Conservation (phyloP, 2,113 vertebrate species). For the Dromaius novaehollandiae region DNA sequence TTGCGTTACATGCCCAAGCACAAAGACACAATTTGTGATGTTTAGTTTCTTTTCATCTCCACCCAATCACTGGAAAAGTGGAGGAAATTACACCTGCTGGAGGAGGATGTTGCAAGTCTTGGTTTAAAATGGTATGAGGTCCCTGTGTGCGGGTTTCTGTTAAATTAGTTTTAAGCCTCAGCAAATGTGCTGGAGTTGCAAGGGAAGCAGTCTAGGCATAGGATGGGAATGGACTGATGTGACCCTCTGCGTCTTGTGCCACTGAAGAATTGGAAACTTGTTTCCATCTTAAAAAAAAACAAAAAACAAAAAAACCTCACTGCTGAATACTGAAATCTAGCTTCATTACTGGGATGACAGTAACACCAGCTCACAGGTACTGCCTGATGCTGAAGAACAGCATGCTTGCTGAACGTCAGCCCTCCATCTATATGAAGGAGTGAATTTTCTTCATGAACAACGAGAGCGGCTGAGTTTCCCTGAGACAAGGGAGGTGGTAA, state of each 20-base stretch:
- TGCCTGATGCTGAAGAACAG: not conserved
- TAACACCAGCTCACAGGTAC: not conserved
- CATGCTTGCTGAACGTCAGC: not conserved
- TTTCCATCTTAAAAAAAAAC: not conserved
- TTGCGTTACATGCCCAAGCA: not conserved
- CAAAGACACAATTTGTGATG: not conserved
- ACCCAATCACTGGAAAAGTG: not conserved
- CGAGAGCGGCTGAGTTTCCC: not conserved
- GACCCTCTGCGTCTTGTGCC: fast-evolving
- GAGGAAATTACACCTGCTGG: not conserved
- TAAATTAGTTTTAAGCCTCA: not conserved
- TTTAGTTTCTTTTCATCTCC: not conserved
- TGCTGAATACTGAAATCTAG: not conserved
- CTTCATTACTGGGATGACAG: not conserved
- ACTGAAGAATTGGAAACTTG: not conserved
- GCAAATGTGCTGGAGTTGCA: not conserved
- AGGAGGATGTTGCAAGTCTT: not conserved
- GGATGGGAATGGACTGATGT: not conserved
- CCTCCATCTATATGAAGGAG: fast-evolving
- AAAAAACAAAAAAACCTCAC: not conserved
- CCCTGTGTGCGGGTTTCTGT: not conserved
- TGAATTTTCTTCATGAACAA: not conserved
- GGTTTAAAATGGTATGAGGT: not conserved
- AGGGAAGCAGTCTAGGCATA: not conserved
- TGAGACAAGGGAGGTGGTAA: not conserved